Evolutionary conservation across 2,797 vertebrate species (phyloP).

Genomic region (Notoglanidium macrostoma): DNA sequence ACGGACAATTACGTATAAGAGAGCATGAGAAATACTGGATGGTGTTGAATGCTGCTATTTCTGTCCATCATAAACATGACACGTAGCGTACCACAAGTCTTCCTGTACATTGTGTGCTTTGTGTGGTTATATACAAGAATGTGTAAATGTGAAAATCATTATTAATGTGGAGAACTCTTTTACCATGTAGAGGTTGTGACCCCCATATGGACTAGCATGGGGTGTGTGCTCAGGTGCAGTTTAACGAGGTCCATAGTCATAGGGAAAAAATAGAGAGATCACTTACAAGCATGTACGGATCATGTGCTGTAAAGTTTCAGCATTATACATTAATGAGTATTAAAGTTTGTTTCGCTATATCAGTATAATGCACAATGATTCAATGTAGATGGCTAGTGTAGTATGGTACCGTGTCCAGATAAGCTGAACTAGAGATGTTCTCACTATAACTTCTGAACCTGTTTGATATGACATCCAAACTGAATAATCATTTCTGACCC

Average conservation of each 20-base stretch:
- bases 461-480: constrained; percentile 8
- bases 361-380: not conserved
- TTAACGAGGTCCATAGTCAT: not conserved
- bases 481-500: constrained; percentile 29
- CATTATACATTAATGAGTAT: not conserved
- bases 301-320: not conserved
- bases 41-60: constrained; percentile 32
- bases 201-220: not conserved
- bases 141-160: not conserved
- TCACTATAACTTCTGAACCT: constrained; percentile 28
- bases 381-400: not conserved
- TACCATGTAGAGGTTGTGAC: not conserved
- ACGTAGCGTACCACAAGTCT: constrained; percentile 34
- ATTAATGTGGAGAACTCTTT: not conserved
- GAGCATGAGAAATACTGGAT: constrained; percentile 31
- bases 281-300: not conserved
- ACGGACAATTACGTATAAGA: constrained; percentile 42
- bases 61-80: constrained; percentile 28
- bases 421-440: constrained; percentile 5
- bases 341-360: not conserved
- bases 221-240: not conserved
- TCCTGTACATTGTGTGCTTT: constrained; percentile 18
- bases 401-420: not conserved
- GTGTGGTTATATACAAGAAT: constrained; percentile 11
- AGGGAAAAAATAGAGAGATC: not conserved